A percentile compares a stretch with the other conserved stretches of the same genome.
These are phyloP conservation scores for Stratiolaelaps scimitus DNA, from an alignment of 1,140 invertebrate species.

Conservation along the genomic window DNA sequence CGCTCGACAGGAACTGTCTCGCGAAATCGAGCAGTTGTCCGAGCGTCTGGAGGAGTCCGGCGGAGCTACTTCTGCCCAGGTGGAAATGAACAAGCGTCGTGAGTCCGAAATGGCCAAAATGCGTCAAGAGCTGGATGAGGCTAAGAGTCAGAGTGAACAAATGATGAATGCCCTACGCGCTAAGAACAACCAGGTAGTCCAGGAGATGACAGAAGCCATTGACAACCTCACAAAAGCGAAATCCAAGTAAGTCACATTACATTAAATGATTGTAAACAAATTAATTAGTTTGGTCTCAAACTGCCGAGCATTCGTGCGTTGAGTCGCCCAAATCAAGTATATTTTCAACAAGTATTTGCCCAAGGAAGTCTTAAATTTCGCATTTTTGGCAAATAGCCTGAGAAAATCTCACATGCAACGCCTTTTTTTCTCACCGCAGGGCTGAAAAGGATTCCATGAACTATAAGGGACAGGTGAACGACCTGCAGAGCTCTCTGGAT, in stretches of 20 bases:
- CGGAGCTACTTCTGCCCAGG: conserved; percentile 37
- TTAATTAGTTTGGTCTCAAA: background rate
- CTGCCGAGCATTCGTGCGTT: background rate
- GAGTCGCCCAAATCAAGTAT: background rate
- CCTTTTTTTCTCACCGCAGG: conserved; percentile 49
- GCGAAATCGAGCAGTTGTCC: conserved; percentile 35
- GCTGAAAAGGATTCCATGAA: conserved; percentile 91
- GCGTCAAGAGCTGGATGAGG: conserved; percentile 37
- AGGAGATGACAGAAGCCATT: conserved; percentile 25
- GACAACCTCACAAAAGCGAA: conserved; percentile 26
- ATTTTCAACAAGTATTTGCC: background rate
- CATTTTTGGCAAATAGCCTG: no score
- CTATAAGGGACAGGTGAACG: conserved; percentile 84
- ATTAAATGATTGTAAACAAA: conserved; percentile 36
- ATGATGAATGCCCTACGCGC: conserved; percentile 7
- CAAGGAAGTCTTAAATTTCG: no score
- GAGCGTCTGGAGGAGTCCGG: conserved; percentile 36
- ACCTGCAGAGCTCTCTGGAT: conserved; percentile 76
- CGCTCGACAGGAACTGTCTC: conserved; percentile 15
- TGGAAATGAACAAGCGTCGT: conserved; percentile 37
- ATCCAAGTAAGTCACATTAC: conserved; percentile 11
- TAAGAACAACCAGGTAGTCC: conserved; percentile 21
- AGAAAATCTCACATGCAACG: no score
- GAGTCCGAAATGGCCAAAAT: conserved; percentile 36
- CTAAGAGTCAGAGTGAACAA: conserved; percentile 37